Evolutionary conservation across 2,113 vertebrate genomes (phyloP).

Genomic region (Desmodus rotundus): DNA sequence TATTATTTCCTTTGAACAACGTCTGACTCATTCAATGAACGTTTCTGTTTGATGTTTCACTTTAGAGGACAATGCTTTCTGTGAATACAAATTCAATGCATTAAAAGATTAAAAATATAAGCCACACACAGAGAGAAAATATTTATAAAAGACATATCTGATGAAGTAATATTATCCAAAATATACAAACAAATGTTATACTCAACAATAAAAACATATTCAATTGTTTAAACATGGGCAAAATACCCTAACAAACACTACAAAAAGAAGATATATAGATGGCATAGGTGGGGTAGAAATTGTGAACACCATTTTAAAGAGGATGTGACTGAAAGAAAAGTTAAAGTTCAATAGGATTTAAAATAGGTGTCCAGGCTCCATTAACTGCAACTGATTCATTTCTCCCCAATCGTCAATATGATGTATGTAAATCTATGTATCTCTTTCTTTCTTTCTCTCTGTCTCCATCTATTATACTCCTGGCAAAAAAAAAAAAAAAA

Average conservation of each 20-base stretch:
- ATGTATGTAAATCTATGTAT: not conserved
- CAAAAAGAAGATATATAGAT: not conserved
- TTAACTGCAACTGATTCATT: not conserved
- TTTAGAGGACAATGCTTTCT: not conserved
- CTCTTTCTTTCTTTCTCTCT: not conserved
- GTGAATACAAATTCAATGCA: not conserved
- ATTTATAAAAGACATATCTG: not conserved
- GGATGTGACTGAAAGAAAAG: not conserved
- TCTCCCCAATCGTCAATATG: not conserved
- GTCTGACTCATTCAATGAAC: not conserved
- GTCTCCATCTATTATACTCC: not conserved
- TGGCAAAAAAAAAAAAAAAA: not conserved
- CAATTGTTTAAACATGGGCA: not conserved
- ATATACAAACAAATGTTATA: not conserved
- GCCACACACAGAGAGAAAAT: not conserved
- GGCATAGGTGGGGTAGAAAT: not conserved
- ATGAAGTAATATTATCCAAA: not conserved
- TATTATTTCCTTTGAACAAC: not conserved
- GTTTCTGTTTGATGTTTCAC: not conserved
- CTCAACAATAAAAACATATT: not conserved
- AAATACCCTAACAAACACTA: not conserved
- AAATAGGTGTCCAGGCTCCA: not conserved
- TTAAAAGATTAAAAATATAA: not conserved
- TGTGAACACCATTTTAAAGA: not conserved
- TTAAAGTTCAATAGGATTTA: not conserved